Percentiles rank a stretch among this genome's conserved stretches.
phyloP scores from a whole-genome alignment of 30 jellyfish, hydroid and myxozoan genomes.

The Aurelia aurita complex sp. Pacific region DNA sequence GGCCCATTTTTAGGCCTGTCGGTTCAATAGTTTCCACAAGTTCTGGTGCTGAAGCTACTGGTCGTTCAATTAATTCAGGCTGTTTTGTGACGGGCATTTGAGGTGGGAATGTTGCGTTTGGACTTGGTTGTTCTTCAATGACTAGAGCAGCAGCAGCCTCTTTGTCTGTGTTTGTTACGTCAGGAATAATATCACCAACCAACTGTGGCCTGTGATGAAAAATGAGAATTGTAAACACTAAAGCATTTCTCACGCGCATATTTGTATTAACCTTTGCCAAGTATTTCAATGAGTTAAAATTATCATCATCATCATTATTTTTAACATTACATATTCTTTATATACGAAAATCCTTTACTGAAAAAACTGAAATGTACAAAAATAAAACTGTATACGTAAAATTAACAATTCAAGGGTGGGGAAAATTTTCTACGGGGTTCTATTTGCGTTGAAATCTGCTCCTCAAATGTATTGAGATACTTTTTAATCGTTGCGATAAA shows the following conservation, averaged over 20 bases:
- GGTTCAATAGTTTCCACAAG: not conserved
- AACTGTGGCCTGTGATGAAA: not conserved
- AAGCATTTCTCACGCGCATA: not conserved
- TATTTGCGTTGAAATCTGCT: no score
- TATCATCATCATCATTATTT: no score
- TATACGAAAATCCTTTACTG: no score
- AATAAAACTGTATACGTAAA: no score
- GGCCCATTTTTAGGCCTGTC: not conserved
- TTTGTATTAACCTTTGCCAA: not conserved
- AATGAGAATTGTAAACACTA: not conserved
- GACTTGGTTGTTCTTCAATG: constrained; percentile 31
- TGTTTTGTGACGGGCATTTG: constrained; percentile 13
- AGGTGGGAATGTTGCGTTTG: not conserved
- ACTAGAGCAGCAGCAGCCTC: not conserved
- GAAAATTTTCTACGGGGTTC: no score
- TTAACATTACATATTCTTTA: no score
- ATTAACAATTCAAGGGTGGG: no score
- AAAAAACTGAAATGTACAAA: no score
- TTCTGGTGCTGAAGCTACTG: not conserved
- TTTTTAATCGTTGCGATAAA: no score
- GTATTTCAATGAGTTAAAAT: no score
- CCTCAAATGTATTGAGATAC: no score
- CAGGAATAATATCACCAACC: constrained; percentile 7
- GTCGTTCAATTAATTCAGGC: constrained; percentile 15
- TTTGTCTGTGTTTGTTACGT: constrained; percentile 10